Evolutionary conservation across 2,888 invertebrate genomes (phyloP).

Genomic region (Tiphia femorata): DNA sequence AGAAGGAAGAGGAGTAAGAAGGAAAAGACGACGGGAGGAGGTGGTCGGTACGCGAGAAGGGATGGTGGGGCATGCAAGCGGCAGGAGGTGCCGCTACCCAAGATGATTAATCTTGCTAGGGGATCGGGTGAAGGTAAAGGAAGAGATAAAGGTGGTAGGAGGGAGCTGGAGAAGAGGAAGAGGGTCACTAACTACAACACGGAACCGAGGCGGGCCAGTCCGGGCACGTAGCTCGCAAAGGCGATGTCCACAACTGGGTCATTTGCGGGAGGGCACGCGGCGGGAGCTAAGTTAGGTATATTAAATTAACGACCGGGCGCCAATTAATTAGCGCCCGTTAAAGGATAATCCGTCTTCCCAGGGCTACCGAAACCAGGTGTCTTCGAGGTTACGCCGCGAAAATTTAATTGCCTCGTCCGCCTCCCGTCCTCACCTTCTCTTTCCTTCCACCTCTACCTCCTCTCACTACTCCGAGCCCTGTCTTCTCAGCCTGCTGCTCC

Average conservation of each 20-base stretch:
- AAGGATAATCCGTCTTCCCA: constrained; percentile 49
- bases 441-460: not conserved
- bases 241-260: constrained; percentile 48
- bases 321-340: constrained; percentile 55
- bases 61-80: no score
- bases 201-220: no score
- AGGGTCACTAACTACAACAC: no score
- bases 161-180: no score
- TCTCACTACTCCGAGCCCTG: no score
- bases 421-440: not conserved
- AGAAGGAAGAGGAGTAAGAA: no score
- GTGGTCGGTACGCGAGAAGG: no score
- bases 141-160: no score
- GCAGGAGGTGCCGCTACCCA: constrained; percentile 1
- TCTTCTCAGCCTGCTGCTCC: no score
- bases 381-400: constrained; percentile 5
- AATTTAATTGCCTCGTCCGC: constrained; percentile 11
- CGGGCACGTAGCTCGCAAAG: constrained; percentile 16
- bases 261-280: constrained; percentile 34
- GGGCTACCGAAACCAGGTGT: not conserved
- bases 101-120: constrained; percentile 37
- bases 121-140: not conserved
- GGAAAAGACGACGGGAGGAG: no score
- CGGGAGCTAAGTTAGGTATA: constrained; percentile 41
- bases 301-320: constrained; percentile 49